Evolutionary conservation across 2,888 invertebrate species (phyloP).

Genomic region (Ditula angustiorana): DNA sequence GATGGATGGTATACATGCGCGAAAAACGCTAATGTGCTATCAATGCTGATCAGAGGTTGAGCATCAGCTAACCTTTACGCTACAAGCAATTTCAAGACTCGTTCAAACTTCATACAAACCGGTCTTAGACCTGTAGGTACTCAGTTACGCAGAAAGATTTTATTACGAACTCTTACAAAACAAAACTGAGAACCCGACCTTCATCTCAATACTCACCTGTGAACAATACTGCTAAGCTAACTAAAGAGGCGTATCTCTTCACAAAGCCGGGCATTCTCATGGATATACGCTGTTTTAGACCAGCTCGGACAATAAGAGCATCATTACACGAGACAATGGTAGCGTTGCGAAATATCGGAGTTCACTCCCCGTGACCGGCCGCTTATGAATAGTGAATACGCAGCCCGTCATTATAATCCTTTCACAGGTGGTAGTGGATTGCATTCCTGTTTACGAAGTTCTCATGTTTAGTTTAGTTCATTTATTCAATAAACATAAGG

Average conservation of each 20-base stretch:
- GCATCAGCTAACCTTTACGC: neutral
- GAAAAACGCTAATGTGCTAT: too few relatives aligned
- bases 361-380: slow-evolving; percentile 36
- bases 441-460: neutral
- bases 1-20: too few relatives aligned
- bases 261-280: neutral
- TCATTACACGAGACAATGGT: slow-evolving; percentile 37
- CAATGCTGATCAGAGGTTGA: neutral
- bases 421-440: neutral
- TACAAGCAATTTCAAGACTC: slow-evolving; percentile 14
- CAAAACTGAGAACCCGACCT: slow-evolving; percentile 39
- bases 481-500: too few relatives aligned
- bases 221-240: slow-evolving; percentile 27
- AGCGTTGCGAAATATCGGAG: slow-evolving; percentile 41
- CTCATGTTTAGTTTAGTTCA: neutral
- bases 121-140: slow-evolving; percentile 24
- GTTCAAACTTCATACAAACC: slow-evolving; percentile 12
- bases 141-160: slow-evolving; percentile 28
- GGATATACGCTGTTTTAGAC: slow-evolving; percentile 12
- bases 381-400: slow-evolving; percentile 1
- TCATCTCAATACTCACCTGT: slow-evolving; percentile 43
- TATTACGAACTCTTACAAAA: slow-evolving; percentile 31
- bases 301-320: slow-evolving; percentile 37
- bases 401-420: neutral
- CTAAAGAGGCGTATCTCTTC: slow-evolving; percentile 16